Percentiles rank a stretch among this genome's conserved stretches.
Conservation (phyloP, 2,113 vertebrate species). For the Natator depressus region DNA sequence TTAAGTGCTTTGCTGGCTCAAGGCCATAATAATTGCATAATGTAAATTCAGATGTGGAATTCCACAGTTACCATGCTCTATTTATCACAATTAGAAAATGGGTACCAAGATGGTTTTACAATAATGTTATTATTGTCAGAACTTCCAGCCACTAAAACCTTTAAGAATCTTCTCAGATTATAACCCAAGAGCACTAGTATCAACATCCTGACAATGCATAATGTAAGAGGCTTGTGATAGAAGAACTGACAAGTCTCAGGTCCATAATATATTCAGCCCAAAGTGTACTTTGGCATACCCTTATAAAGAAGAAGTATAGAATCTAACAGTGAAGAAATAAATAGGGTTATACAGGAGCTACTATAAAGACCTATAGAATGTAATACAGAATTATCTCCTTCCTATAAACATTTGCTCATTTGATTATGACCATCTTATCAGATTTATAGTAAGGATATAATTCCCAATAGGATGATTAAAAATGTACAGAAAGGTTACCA, state of each 20-base stretch:
- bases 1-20: background rate
- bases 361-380: background rate
- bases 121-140: background rate
- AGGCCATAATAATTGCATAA: background rate
- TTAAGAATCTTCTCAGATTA: background rate
- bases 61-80: background rate
- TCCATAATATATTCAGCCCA: background rate
- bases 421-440: background rate
- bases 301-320: background rate
- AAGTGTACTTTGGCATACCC: background rate
- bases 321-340: background rate
- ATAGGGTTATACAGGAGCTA: background rate
- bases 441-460: background rate
- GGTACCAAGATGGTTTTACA: background rate
- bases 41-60: background rate
- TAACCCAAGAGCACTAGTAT: background rate
- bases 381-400: background rate
- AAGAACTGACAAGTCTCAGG: background rate
- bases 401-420: fast-evolving
- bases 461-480: background rate
- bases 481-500: too few species aligned
- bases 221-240: background rate
- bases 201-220: background rate
- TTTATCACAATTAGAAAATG: background rate
- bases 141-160: background rate